These are phyloP conservation scores for Asbolus verrucosus DNA, from an alignment of 1,140 invertebrate species.

Conservation along the genomic window DNA sequence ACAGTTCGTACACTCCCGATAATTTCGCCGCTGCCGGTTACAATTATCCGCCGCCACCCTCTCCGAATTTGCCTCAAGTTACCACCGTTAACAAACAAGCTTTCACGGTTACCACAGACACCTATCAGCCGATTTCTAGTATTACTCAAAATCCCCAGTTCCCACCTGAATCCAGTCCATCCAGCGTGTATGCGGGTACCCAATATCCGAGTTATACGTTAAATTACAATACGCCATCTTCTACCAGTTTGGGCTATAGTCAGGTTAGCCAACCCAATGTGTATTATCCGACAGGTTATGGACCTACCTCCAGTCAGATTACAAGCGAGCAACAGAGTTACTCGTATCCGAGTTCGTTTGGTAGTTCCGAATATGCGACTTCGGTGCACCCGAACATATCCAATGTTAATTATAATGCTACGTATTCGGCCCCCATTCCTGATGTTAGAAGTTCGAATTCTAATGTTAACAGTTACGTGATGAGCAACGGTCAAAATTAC, in stretches of 20 bases:
- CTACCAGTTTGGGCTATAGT: background rate
- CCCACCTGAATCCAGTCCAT: background rate
- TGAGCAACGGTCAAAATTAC: conserved; percentile 19
- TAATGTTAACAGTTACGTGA: conserved; percentile 1
- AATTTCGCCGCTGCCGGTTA: conserved; percentile 14
- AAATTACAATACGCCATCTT: background rate
- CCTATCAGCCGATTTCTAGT: conserved; percentile 52
- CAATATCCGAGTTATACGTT: background rate
- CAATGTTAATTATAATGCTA: background rate
- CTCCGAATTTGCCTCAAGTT: no score
- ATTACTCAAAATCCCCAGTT: conserved; percentile 7
- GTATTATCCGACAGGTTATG: conserved; percentile 11
- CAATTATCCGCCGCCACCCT: conserved; percentile 42
- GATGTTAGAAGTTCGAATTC: conserved; percentile 16
- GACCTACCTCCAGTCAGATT: conserved; percentile 4
- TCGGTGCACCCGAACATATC: background rate
- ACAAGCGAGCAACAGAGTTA: conserved; percentile 1
- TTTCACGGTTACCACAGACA: conserved; percentile 53
- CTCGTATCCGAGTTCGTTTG: conserved; percentile 8
- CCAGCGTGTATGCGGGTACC: background rate
- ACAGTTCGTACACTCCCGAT: conserved; percentile 1
- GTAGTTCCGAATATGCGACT: conserved; percentile 11
- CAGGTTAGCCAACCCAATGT: conserved; percentile 7
- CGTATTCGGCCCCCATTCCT: background rate
- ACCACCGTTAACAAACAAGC: conserved; percentile 46